Evolutionary conservation across 2,888 invertebrate species (phyloP).

Genomic region (Elmis aenea): DNA sequence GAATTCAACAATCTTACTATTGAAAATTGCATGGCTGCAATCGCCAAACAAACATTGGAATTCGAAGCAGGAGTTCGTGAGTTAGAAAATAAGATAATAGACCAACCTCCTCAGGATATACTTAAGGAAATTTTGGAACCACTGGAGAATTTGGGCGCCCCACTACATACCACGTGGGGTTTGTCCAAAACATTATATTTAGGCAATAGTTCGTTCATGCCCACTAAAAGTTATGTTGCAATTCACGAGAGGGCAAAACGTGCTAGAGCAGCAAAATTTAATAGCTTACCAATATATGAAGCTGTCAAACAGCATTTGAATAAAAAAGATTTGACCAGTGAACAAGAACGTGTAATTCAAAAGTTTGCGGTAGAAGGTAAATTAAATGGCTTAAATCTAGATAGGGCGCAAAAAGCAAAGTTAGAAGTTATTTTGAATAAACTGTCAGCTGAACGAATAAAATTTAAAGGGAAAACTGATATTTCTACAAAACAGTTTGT

Average conservation of each 20-base stretch:
- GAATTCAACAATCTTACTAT: conserved; percentile 76
- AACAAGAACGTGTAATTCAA: conserved; percentile 66
- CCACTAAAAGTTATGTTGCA: conserved; percentile 69
- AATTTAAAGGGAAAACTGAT: conserved; percentile 65
- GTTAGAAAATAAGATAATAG: conserved; percentile 57
- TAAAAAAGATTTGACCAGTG: conserved; percentile 43
- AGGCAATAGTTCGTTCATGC: conserved; percentile 74
- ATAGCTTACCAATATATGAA: conserved; percentile 64
- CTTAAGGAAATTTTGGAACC: conserved; percentile 68
- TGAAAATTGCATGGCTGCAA: conserved; percentile 78
- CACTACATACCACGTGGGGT: conserved; percentile 81
- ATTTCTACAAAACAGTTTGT: conserved; percentile 61
- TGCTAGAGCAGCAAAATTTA: conserved; percentile 70
- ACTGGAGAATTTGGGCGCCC: conserved; percentile 66
- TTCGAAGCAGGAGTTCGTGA: conserved; percentile 71
- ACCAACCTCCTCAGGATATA: conserved; percentile 52
- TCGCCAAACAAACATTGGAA: conserved; percentile 76
- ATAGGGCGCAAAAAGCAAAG: conserved; percentile 49
- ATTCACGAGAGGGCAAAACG: conserved; percentile 74
- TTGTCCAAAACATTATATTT: conserved; percentile 79
- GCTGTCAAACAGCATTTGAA: conserved; percentile 54
- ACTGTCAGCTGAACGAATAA: conserved; percentile 53
- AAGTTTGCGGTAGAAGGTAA: conserved; percentile 79
- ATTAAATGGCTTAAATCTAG: conserved; percentile 73
- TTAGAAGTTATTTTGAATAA: conserved; percentile 54